Evolutionary conservation across 30 jellyfish, hydroid and myxozoan species (phyloP).

Genomic region (Catostylus mosaicus): DNA sequence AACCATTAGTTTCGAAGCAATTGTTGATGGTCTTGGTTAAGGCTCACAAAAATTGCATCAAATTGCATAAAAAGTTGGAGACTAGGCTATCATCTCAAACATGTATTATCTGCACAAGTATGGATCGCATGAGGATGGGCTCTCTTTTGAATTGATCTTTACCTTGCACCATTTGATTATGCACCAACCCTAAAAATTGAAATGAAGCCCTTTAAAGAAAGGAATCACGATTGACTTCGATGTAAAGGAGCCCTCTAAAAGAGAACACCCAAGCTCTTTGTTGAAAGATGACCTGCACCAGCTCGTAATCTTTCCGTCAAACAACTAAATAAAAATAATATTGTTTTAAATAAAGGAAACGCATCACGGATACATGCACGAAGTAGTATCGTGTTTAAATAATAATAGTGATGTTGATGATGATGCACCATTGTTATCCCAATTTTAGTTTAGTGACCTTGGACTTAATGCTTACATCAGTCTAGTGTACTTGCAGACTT

Average conservation of each 20-base stretch:
- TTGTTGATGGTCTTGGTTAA: slow-evolving; percentile 1
- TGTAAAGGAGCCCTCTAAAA: neutral
- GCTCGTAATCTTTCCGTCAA: too few relatives aligned
- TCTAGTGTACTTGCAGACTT: too few relatives aligned
- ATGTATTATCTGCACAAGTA: neutral
- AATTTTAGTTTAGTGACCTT: too few relatives aligned
- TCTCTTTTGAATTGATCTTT: neutral
- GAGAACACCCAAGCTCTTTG: neutral
- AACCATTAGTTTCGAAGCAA: slow-evolving; percentile 15
- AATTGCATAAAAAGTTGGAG: neutral
- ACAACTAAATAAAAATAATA: too few relatives aligned
- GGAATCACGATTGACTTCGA: neutral
- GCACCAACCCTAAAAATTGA: neutral
- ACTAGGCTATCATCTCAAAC: neutral
- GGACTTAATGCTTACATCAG: too few relatives aligned
- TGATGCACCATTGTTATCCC: too few relatives aligned
- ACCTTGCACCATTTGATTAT: neutral
- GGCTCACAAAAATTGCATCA: slow-evolving; percentile 5
- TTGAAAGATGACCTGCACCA: too few relatives aligned
- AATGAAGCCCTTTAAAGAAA: neutral
- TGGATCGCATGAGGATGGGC: neutral
- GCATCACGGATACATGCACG: too few relatives aligned
- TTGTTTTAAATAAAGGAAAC: too few relatives aligned
- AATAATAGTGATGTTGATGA: too few relatives aligned
- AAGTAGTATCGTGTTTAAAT: too few relatives aligned